Base-by-base conservation (phyloP, 92 coral and sea anemone species). In the Umimayanthus kanabou region DNA sequence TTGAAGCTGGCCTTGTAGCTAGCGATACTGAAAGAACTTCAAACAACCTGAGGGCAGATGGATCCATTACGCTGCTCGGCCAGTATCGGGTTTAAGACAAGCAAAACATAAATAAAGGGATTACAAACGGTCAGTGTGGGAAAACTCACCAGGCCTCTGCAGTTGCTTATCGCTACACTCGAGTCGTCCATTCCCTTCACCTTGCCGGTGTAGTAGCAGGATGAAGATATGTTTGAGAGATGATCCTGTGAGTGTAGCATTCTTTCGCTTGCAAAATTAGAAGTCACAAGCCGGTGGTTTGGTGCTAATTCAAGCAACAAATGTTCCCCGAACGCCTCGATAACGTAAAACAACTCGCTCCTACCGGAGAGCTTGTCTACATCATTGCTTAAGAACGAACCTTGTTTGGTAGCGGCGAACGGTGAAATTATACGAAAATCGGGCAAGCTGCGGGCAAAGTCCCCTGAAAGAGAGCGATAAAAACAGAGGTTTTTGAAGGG, bases 131-230 rank as follows among this genome's bases (percentile, higher is more conserved):
- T 58, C 22, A n/a, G 40, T 85, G 58, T 57, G 25, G 33, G 61
- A 82, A 39, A 28, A 39, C 98, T 94, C 87, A 93, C 98, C 98
- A 94, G 76, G 50, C 95, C 98, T 66, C 85, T 88, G 71, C 95
- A 94, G 83, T 90, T 89, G 93, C 98, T 91, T 39, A 94, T 39
- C 16, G 95, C 98, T 66, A 87, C 98, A 74, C 92, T 91, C 37
- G 98, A 94, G 64, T 88, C 85, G 9, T 85, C 33, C 45, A 87
- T 91, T 33, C 75, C 87, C 40, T 88, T 86, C 47, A 94, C 92
- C 87, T 53, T 90, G 30, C 98, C 98, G 65, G 80, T 86, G 87
- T 89, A 91, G 49, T 85, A 94, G 70, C 98, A 94, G 14, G 88
- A 79, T 73, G 77, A 89, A 16, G 89, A 67, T 23, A 49, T 64